Evolutionary conservation across 2,113 vertebrate genomes (phyloP), one percentile per base, ranked within the genome.

Genomic region (Butorides virescens): DNA sequence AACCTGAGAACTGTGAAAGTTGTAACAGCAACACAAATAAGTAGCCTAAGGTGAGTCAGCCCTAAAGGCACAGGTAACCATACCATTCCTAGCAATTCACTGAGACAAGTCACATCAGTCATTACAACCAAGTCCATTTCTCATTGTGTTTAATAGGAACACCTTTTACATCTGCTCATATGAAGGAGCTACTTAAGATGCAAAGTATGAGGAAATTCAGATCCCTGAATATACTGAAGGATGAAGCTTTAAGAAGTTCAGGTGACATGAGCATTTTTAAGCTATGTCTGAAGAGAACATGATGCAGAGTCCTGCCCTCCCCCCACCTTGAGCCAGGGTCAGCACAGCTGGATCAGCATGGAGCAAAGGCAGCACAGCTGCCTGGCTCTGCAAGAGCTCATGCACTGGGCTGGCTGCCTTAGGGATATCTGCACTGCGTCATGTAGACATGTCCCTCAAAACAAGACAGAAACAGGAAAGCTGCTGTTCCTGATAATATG

Each of bases 91-190:
- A 36, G 32, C 34, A n/a, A 2, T 58, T 90, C 62, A 62, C 37
- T 44, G 63, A 50, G 34, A 52, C 42, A 70, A 74, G 44, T 81
- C 74, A 86, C 42, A 81, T 36, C 50, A 88, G 19, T 62, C 86
- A 72, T 25, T 56, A 72, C 56, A 92, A 58, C 14, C 30, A 25
- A 72, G 76, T 92, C 52, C 15, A 88, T 82, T 97, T 95, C 56
- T 96, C 65, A 66, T 47, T 50, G n/a, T 66, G 13, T 95, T 97
- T 97, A 97, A 96, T 93, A 85, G 74, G 53, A 93, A 49, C 84
- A 58, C 21, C 52, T 82, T 92, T 93, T 92, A 92, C 89, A 97
- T 52, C 83, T 91, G 86, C 47, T 97, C 32, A 21, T 34, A 92
- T 4, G 39, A 83, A 94, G 34, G 65, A 86, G 36, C 67, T 62